Percentiles rank a stretch among this genome's conserved stretches.
These are phyloP conservation scores for Botrylloides violaceus DNA, from an alignment of 23 tunicate genomes.

Conservation along the genomic window DNA sequence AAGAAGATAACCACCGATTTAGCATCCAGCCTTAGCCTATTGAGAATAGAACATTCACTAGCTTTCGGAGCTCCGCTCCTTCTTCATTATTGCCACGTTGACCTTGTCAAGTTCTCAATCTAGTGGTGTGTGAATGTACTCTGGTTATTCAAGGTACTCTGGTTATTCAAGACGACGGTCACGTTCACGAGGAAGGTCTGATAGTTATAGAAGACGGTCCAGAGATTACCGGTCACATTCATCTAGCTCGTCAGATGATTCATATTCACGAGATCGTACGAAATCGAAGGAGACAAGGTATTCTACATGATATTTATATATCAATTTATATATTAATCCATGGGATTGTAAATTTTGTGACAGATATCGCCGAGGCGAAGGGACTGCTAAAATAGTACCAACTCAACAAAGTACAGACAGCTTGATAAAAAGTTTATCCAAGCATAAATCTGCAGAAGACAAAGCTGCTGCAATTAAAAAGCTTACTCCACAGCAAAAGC, in stretches of 20 bases:
- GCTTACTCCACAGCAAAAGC: constrained; percentile 83
- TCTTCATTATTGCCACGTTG: too few species aligned
- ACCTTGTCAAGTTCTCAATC: too few species aligned
- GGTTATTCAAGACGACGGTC: constrained; percentile 21
- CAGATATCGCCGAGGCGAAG: neutral
- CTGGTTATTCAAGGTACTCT: constrained; percentile 11
- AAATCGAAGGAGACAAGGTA: neutral
- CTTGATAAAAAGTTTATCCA: neutral
- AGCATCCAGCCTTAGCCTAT: too few species aligned
- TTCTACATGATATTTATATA: too few species aligned
- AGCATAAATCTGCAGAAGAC: neutral
- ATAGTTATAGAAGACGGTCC: neutral
- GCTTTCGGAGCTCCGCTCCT: too few species aligned
- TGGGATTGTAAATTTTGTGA: too few species aligned
- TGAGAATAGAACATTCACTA: too few species aligned
- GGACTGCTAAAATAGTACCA: neutral
- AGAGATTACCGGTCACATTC: neutral
- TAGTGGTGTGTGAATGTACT: too few species aligned
- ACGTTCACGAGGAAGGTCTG: constrained; percentile 8
- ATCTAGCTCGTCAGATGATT: neutral
- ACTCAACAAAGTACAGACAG: constrained; percentile 3
- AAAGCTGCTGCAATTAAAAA: constrained; percentile 19
- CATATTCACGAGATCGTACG: neutral
- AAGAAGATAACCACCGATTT: too few species aligned
- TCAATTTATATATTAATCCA: too few species aligned